A percentile compares a stretch with the other conserved stretches of the same genome.
Evolutionary conservation across 1,140 invertebrate species (phyloP).

Genomic region (Cydia fagiglandana): DNA sequence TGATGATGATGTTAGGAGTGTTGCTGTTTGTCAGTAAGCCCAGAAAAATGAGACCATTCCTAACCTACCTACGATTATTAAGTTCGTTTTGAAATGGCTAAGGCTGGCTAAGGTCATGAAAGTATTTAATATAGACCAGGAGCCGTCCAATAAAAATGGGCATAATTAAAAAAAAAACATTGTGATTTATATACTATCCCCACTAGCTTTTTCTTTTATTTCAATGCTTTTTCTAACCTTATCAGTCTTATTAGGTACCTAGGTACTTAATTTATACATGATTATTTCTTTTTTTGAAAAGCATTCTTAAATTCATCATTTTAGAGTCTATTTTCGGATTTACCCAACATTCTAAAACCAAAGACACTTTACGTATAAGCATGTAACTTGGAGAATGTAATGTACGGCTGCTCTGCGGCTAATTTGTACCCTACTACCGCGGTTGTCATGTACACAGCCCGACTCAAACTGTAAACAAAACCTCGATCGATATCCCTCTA

Average conservation of each 20-base stretch:
- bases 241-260: no score
- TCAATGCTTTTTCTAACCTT: no score
- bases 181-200: no score
- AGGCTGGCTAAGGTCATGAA: constrained; percentile 26
- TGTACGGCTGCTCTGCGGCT: constrained; percentile 36
- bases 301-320: no score
- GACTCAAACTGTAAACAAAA: constrained; percentile 75
- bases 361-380: no score
- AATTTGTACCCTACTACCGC: constrained; percentile 58
- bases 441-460: constrained; percentile 77
- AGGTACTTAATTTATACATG: no score
- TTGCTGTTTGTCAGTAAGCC: neutral
- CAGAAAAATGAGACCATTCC: neutral
- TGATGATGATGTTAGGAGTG: no score
- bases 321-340: no score
- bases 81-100: constrained; percentile 35
- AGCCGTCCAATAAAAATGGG: neutral
- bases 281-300: no score
- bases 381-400: neutral
- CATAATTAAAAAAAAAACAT: neutral
- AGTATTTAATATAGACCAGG: constrained; percentile 26
- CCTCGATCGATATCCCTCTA: constrained; percentile 69
- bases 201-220: no score
- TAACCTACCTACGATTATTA: constrained; percentile 25
- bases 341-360: no score